Percentiles rank a stretch among this genome's conserved stretches.
These are phyloP conservation scores for Glyptemys insculpta DNA, from an alignment of 2,797 vertebrate genomes.

Conservation along the genomic window DNA sequence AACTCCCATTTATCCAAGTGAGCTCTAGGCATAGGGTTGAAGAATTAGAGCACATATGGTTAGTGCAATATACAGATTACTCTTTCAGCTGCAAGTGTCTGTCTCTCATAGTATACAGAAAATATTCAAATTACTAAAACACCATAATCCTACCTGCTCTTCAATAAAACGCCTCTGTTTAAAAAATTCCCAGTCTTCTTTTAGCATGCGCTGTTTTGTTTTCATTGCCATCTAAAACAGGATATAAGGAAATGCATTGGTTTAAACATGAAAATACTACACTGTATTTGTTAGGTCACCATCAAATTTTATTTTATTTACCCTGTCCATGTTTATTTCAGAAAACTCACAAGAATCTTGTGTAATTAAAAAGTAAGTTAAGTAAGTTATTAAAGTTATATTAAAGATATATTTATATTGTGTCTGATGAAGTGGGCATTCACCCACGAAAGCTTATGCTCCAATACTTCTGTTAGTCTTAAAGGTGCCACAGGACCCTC, in stretches of 20 bases:
- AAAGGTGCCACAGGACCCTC: no score
- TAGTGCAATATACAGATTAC: background rate
- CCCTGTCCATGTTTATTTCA: background rate
- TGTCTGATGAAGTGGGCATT: no score
- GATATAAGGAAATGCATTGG: constrained; percentile 50
- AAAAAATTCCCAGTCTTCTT: constrained; percentile 97
- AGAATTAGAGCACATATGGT: background rate
- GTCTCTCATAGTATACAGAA: background rate
- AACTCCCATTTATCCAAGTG: background rate
- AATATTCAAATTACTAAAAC: background rate
- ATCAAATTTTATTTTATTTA: background rate
- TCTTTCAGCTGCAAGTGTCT: background rate
- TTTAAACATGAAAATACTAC: constrained; percentile 5
- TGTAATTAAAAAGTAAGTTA: background rate
- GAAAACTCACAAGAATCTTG: background rate
- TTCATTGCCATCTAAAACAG: constrained; percentile 90
- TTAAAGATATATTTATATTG: background rate
- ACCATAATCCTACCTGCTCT: constrained; percentile 89
- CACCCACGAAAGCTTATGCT: no score
- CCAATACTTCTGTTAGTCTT: no score
- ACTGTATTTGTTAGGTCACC: background rate
- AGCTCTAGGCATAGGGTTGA: background rate
- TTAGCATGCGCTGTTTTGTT: constrained; percentile 92
- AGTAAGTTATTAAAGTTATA: background rate
- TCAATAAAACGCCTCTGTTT: constrained; percentile 95